Conservation (phyloP, 2,888 invertebrate genomes). For the Mythimna impura region DNA sequence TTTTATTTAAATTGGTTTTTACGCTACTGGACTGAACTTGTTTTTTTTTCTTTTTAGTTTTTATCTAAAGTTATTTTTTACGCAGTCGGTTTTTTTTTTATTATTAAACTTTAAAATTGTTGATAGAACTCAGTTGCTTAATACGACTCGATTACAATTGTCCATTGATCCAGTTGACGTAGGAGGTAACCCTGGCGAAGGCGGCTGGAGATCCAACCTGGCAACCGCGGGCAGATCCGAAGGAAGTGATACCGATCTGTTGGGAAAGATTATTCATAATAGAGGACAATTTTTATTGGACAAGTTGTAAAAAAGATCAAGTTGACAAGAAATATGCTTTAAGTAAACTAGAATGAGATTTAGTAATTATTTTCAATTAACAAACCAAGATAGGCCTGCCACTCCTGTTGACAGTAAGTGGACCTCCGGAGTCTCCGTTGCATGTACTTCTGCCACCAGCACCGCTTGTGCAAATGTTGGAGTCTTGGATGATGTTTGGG, state of each 20-base stretch:
- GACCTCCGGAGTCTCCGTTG: slow-evolving; percentile 75
- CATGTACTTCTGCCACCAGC: slow-evolving; percentile 66
- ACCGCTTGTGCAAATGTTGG: slow-evolving; percentile 73
- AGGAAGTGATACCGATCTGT: slow-evolving; percentile 75
- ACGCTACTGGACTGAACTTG: too few relatives aligned
- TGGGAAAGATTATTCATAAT: slow-evolving; percentile 5
- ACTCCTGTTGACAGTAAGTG: slow-evolving; percentile 64
- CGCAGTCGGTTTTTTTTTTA: too few relatives aligned
- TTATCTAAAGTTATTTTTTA: too few relatives aligned
- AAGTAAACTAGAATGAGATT: neutral
- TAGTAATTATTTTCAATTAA: slow-evolving; percentile 6
- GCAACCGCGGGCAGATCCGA: slow-evolving; percentile 69
- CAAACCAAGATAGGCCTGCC: slow-evolving; percentile 65
- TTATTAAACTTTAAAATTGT: too few relatives aligned
- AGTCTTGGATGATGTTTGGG: slow-evolving; percentile 56
- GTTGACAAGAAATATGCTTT: too few relatives aligned
- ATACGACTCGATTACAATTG: slow-evolving; percentile 21
- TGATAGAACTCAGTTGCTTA: too few relatives aligned
- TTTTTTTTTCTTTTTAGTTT: too few relatives aligned
- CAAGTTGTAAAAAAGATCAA: neutral
- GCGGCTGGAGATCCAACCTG: slow-evolving; percentile 66
- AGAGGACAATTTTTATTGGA: neutral
- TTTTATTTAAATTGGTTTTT: too few relatives aligned
- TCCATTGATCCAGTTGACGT: slow-evolving; percentile 58
- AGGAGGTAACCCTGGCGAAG: slow-evolving; percentile 73